Percentiles rank a stretch among this genome's conserved stretches.
Evolutionary conservation across 2,797 vertebrate genomes (phyloP).

Genomic region (Hydrophis major): DNA sequence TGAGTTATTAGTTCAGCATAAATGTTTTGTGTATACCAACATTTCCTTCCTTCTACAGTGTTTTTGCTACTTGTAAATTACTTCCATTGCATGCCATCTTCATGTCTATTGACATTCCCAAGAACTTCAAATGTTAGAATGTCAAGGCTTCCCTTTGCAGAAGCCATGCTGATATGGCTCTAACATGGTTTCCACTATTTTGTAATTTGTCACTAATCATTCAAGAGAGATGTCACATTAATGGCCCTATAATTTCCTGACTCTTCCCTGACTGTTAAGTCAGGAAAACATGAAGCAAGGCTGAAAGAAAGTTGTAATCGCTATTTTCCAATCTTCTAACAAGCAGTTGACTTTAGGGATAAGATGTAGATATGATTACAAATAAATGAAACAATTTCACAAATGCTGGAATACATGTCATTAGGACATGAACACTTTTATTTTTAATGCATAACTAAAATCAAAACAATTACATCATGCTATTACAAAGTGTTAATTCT

Average conservation of each 20-base stretch:
- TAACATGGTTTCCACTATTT: background rate
- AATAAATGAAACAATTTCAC: background rate
- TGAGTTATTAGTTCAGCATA: background rate
- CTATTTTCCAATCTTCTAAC: background rate
- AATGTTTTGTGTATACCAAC: background rate
- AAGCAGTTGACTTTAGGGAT: background rate
- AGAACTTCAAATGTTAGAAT: background rate
- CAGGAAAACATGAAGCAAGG: background rate
- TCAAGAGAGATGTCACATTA: background rate
- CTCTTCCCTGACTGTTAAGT: background rate
- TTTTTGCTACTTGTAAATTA: background rate
- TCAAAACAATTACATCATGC: background rate
- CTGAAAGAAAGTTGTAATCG: background rate
- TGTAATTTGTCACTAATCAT: background rate
- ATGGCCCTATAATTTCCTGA: background rate
- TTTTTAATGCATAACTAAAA: background rate
- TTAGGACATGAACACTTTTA: background rate
- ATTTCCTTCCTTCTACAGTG: background rate
- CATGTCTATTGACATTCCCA: background rate
- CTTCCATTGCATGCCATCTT: background rate
- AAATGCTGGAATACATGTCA: background rate
- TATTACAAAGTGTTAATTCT: background rate
- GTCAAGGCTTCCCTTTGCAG: background rate
- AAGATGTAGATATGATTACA: background rate
- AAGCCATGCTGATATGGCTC: background rate